phyloP scores from a whole-genome alignment of 2,797 vertebrate species.

The Pangasius macronema region DNA sequence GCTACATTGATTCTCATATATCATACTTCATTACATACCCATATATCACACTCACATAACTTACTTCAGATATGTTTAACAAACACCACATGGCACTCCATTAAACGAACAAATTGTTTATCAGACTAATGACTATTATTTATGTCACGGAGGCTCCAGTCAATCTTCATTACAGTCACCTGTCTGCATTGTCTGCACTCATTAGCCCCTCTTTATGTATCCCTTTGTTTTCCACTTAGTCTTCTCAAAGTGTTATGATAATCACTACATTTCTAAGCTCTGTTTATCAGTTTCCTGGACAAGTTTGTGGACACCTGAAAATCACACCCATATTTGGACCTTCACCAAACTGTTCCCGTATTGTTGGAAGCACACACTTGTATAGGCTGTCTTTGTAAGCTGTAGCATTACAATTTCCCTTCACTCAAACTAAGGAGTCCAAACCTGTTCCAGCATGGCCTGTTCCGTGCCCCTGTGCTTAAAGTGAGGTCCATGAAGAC shows the following conservation, averaged over 20 bases:
- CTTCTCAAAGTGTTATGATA: background rate
- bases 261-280: too few relatives aligned
- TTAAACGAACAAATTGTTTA: constrained; percentile 26
- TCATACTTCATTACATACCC: constrained; percentile 20
- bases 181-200: background rate
- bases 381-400: background rate
- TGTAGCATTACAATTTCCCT: too few relatives aligned
- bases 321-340: background rate
- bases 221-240: background rate
- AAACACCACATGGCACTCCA: background rate
- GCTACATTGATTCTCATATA: background rate
- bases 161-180: constrained; percentile 28
- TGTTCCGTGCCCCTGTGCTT: too few relatives aligned
- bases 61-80: constrained; percentile 6
- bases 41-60: constrained; percentile 16
- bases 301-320: background rate
- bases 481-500: too few relatives aligned
- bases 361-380: background rate
- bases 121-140: constrained; percentile 27
- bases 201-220: constrained; percentile 11
- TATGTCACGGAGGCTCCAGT: constrained; percentile 10
- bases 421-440: too few relatives aligned
- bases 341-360: background rate
- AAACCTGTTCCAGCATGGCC: too few relatives aligned
- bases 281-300: background rate